Evolutionary conservation across 1,140 invertebrate genomes (phyloP), one percentile per base, ranked within the genome.

Genomic region (Macrocentrus cingulum): DNA sequence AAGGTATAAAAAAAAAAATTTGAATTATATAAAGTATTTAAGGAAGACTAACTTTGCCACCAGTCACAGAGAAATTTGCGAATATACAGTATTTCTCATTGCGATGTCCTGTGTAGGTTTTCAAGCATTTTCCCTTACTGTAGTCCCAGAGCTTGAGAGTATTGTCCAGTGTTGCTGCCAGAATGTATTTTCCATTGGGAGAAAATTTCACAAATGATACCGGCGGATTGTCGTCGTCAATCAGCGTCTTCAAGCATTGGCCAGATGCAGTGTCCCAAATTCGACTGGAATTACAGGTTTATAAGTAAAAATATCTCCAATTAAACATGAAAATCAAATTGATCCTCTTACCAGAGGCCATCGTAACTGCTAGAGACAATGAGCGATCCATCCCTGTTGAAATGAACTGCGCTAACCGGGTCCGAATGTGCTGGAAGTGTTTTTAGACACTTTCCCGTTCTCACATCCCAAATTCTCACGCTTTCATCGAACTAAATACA

Each of bases 61-160:
- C 98, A 41, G 98, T 99, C 2, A 99, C 96, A 49, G 97, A 99
- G 77, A 99, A 99, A 80, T 99, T 99, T 18, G 98, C 97, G 82
- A 99, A 99, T 76, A 99, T 97, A 76, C 98, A 99, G 80, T 99
- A 99, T 77, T 99, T 99, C 81, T 99, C 95, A 82, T 99, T 99
- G 76, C 92, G 93, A 77, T 99, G 98, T 1, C 97, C 97, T 0
- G 90, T 92, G 67, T 99, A 99, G 0, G 94, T 97, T 83, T 99
- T 99, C 13, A 99, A 81, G 79, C 95, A 98, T 82, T 94, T 94
- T 51, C 91, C 91, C 84, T 99, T 98, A 58, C 92, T 97, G 79
- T 99, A 99, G 78, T 99, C 98, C 98, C 98, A 99, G 41, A 99
- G 79, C 81, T 99, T 99, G 2, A 99, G 84, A 7, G 95, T 98